These are phyloP conservation scores for Neotoma lepida DNA, from an alignment of 2,113 vertebrate genomes.

Conservation along the genomic window DNA sequence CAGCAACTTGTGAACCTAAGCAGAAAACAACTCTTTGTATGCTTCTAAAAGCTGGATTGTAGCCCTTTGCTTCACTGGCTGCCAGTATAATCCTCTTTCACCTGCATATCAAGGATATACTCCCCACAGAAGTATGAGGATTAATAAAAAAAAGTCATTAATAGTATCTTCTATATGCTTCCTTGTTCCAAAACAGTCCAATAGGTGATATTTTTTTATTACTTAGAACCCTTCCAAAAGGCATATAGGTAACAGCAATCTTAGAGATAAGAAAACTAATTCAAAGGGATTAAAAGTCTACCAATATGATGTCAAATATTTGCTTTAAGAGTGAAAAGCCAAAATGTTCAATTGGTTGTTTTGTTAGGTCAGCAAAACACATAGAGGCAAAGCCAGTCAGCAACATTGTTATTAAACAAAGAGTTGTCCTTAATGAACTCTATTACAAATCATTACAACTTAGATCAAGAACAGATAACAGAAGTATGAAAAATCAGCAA, in stretches of 20 bases:
- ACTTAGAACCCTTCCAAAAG: conserved; percentile 70
- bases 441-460: not conserved
- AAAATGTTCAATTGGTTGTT: conserved; percentile 57
- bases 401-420: not conserved
- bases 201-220: conserved; percentile 60
- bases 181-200: conserved; percentile 69
- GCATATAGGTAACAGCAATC: conserved; percentile 70
- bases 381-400: not conserved
- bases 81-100: conserved; percentile 74
- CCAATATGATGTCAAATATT: conserved; percentile 74
- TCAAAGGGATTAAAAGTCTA: conserved; percentile 78
- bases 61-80: conserved; percentile 60
- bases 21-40: conserved; percentile 57
- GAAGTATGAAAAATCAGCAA: not conserved
- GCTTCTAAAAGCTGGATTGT: conserved; percentile 58
- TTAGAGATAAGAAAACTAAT: conserved; percentile 77
- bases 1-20: conserved; percentile 52
- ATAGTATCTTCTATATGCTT: conserved; percentile 48
- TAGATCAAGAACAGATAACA: not conserved
- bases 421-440: not conserved
- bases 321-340: conserved; percentile 66
- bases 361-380: conserved; percentile 34
- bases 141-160: conserved; percentile 73
- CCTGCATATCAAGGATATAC: conserved; percentile 66
- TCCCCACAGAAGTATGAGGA: conserved; percentile 62